Base-by-base conservation (phyloP, 1,140 invertebrate species). In the Helicoverpa zea region DNA sequence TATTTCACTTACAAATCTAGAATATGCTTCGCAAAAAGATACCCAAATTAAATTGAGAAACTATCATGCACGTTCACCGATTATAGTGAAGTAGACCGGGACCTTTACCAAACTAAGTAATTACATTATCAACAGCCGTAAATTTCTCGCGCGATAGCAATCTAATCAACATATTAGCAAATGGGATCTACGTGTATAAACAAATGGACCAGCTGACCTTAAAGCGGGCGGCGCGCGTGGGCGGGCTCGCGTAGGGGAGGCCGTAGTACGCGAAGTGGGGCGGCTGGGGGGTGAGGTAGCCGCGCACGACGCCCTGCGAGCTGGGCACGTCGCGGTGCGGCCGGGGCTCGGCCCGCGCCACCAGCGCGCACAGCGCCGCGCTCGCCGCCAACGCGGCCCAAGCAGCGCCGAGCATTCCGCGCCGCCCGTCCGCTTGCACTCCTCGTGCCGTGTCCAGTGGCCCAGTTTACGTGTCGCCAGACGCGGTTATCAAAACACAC, bases 211-310 rank as follows among this genome's bases (percentile, higher is more conserved):
- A 79, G 79, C 89, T 89, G 82, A 94, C 92, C 92, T 92, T 90
- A 87, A 92, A 94, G 82, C 91, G 87, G 86, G 84, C 80, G 81
- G 72, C 56, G 7, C 73, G 81, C 18, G 88, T 90, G 75, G 88
- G 89, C 59, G 91, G 83, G 77, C 86, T 86, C 66, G 90, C 91
- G 88, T 94, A 94, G 66, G 91, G 92, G 13, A 94, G 43, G 7
- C 92, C 93, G 84, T 91, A 89, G 89, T 86, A 94, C 52, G 87
- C 87, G 84, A 87, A 92, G 84, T 93, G 90, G n/a, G 91, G 84
- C 12, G 91, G 86, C 72, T 79, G 64, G 64, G 87, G 84, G 78
- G 72, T 70, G 73, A 87, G 85, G 82, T 94, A 92, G 74, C 93
- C 93, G 56, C 93, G 86, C 51, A 88, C 93, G 18, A 73, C 58